Evolutionary conservation across 2,888 invertebrate genomes (phyloP), one percentile per base, ranked within the genome.

Genomic region (Eupithecia pulchellata): DNA sequence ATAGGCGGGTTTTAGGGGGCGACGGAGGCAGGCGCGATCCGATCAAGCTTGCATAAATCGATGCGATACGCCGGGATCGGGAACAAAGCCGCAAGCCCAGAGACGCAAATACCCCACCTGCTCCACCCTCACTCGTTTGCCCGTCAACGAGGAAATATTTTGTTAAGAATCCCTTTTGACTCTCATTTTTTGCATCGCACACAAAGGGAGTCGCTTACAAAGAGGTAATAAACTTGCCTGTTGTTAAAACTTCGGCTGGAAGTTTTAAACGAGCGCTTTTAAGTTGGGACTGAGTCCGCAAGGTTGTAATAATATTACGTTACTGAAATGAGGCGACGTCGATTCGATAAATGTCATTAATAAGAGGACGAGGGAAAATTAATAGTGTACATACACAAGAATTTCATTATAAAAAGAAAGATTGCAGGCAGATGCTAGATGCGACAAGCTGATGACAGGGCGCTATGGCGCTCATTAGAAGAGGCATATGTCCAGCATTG

Each of bases 21-120:
- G 80, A 75, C 78, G 80, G 81, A 79, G 82, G 82, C 78, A 82
- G 82, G 82, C 80, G 84, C 84, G 89, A 89, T 90, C 91, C 90
- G 90, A 92, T 92, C 91, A 91, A 86, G 91, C 92, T 87, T 91
- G 91, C 90, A 92, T 91, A 91, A 92, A 93, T 93, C 91, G 91
- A 93, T 91, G 89, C 90, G 91, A 91, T 92, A 91, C 89, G 91
- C 86, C 85, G 84, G 84, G 87, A 88, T 90, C 87, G 86, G 81
- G 90, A 90, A 93, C 92, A 92, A 93, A 92, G 92, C 91, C 92
- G 87, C 90, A 86, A 86, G 86, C 85, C 81, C 83, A 87, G 88
- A 85, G 85, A 85, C 83, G 85, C 84, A 82, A 82, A 80, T 79
- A 82, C 79, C 79, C 75, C 74, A 74, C 75, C 77, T 80, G 74